phyloP scores from a whole-genome alignment of 2,113 vertebrate genomes.

The Nestor notabilis region DNA sequence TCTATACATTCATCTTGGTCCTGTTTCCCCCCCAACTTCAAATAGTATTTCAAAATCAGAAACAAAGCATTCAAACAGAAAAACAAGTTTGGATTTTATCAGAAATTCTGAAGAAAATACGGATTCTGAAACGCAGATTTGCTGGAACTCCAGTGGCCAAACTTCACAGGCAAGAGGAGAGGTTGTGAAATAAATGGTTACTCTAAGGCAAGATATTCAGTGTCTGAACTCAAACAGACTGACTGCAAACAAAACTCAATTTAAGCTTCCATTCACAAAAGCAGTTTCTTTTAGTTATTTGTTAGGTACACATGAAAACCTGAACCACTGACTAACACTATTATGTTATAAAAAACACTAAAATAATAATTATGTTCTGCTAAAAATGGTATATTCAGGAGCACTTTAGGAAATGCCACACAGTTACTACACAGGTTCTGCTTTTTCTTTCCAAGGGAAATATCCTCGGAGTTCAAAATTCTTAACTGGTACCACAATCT shows the following conservation, averaged over 20 bases:
- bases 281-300: not conserved
- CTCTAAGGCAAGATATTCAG: not conserved
- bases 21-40: not conserved
- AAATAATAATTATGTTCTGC: not conserved
- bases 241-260: not conserved
- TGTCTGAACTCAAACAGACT: not conserved
- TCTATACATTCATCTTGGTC: not conserved
- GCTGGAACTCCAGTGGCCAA: not conserved
- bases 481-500: not conserved
- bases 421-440: not conserved
- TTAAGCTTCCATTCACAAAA: conserved; percentile 3
- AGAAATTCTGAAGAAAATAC: not conserved
- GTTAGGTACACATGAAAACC: not conserved
- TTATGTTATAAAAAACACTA: not conserved
- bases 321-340: not conserved
- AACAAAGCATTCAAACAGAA: not conserved
- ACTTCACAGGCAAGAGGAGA: not conserved
- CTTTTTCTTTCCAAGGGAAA: not conserved
- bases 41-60: not conserved
- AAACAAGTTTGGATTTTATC: not conserved
- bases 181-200: not conserved
- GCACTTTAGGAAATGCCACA: not conserved
- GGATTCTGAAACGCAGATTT: not conserved
- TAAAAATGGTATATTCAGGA: not conserved
- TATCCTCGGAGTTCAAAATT: not conserved